Evolutionary conservation across 2,888 invertebrate species (phyloP).

Genomic region (Prosapia bicincta): DNA sequence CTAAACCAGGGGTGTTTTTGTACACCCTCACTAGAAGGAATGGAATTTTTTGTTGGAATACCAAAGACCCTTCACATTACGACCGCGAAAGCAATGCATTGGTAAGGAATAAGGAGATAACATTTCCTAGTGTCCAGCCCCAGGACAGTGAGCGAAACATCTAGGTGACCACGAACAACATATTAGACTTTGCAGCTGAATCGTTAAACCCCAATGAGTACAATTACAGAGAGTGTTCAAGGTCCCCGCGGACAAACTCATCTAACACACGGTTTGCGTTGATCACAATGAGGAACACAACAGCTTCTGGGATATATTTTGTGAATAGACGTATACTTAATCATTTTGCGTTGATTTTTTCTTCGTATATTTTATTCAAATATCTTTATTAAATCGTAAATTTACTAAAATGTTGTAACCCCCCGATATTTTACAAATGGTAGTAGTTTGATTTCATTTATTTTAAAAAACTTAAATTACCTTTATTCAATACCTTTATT

Average conservation of each 20-base stretch:
- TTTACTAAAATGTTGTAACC: too few relatives aligned
- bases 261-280: background rate
- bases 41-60: conserved; percentile 79
- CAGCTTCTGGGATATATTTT: too few relatives aligned
- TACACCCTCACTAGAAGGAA: conserved; percentile 74
- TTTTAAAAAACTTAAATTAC: too few relatives aligned
- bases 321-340: too few relatives aligned
- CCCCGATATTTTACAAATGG: too few relatives aligned
- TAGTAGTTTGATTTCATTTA: too few relatives aligned
- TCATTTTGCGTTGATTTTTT: too few relatives aligned
- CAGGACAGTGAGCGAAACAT: background rate
- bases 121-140: background rate
- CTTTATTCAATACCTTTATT: too few relatives aligned
- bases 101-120: background rate
- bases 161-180: background rate
- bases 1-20: conserved; percentile 65
- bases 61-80: conserved; percentile 38
- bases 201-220: background rate
- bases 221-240: background rate
- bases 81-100: background rate
- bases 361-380: too few relatives aligned
- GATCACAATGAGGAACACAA: background rate
- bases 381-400: too few relatives aligned
- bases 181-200: background rate
- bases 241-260: background rate